Conservation (phyloP, 2,113 vertebrate species). For the Cygnus atratus region DNA sequence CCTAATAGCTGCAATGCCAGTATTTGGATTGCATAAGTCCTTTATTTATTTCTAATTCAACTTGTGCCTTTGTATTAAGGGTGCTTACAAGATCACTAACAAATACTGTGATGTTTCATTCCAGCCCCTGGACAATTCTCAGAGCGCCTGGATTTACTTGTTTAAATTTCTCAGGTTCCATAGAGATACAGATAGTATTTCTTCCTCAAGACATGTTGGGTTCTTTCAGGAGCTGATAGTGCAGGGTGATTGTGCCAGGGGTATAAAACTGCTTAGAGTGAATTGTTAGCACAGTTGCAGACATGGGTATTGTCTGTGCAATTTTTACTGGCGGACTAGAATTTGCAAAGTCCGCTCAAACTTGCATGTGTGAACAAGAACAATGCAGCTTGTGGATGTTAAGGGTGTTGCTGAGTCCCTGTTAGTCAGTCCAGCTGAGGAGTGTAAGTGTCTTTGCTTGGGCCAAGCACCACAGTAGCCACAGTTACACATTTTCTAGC, state of each 20-base stretch:
- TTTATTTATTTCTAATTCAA: neutral
- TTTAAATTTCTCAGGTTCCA: neutral
- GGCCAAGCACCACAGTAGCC: neutral
- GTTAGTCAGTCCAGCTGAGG: neutral
- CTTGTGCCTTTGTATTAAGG: neutral
- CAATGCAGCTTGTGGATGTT: accelerated
- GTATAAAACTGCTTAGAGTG: no score
- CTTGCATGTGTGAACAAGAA: neutral
- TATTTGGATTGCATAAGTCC: conserved; percentile 12
- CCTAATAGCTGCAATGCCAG: neutral
- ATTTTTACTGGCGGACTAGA: neutral
- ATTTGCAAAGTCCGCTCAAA: neutral
- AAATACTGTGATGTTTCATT: neutral
- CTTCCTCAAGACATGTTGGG: neutral
- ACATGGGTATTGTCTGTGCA: neutral
- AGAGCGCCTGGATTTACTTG: neutral
- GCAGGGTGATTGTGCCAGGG: neutral
- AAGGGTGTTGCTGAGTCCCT: neutral
- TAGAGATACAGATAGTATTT: neutral
- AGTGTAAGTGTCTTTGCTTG: neutral
- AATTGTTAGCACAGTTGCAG: neutral
- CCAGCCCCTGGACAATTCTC: neutral
- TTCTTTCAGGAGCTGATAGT: neutral
- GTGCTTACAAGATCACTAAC: neutral
- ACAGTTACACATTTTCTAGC: neutral